Evolutionary conservation across 1,140 invertebrate genomes (phyloP).

Genomic region (Rhagoletis zephyria): DNA sequence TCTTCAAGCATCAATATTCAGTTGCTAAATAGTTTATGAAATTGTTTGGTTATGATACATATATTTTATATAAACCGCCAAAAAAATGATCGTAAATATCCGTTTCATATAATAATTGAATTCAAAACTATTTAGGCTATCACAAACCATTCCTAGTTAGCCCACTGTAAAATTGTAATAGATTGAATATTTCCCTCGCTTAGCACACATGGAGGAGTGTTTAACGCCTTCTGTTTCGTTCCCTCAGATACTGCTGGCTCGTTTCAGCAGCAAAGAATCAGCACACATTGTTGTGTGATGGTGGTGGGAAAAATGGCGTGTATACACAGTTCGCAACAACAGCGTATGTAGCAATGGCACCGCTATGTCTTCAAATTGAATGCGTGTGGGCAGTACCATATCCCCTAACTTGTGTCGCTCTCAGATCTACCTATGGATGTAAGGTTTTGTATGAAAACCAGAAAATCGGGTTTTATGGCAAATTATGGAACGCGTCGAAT

Average conservation of each 20-base stretch:
- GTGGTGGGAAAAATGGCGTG: conserved; percentile 49
- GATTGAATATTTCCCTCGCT: not conserved
- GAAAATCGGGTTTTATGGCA: conserved; percentile 41
- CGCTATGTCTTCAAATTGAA: conserved; percentile 39
- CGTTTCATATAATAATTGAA: not conserved
- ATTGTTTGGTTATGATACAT: too few species aligned
- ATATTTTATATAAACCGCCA: too few species aligned
- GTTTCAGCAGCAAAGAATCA: not conserved
- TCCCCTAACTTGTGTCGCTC: not conserved
- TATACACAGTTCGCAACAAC: conserved; percentile 31
- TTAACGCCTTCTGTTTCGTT: not conserved
- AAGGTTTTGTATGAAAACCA: not conserved
- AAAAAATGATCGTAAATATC: not conserved
- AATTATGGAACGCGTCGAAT: not conserved
- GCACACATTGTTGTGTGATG: not conserved
- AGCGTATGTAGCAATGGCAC: not conserved
- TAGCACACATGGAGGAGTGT: conserved; percentile 30
- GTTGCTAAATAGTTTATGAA: too few species aligned
- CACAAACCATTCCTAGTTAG: not conserved
- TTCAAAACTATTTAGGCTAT: too few species aligned
- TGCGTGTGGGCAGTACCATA: conserved; percentile 47
- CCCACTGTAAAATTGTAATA: conserved; percentile 48
- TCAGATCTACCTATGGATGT: not conserved
- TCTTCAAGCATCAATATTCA: too few species aligned
- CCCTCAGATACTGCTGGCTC: not conserved